Evolutionary conservation across 2,888 invertebrate genomes (phyloP).

Genomic region (Unio pictorum): DNA sequence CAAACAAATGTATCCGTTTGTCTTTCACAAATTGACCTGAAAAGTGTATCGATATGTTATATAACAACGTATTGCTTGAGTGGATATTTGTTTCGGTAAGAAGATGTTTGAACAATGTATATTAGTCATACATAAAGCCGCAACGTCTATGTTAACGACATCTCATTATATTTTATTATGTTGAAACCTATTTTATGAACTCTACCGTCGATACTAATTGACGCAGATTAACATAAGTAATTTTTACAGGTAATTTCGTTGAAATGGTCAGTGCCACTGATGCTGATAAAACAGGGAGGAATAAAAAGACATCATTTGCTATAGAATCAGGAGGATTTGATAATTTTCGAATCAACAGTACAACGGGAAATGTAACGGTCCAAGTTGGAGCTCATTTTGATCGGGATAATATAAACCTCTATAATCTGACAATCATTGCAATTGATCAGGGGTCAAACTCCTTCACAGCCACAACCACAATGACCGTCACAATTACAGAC

Average conservation of each 20-base stretch:
- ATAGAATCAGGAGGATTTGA: conserved; percentile 22
- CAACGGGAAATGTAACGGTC: conserved; percentile 20
- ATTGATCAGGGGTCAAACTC: conserved; percentile 47
- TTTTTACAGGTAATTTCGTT: conserved; percentile 9
- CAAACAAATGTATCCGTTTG: too few relatives aligned
- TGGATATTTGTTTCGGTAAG: too few relatives aligned
- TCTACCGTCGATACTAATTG: too few relatives aligned
- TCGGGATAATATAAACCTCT: conserved; percentile 17
- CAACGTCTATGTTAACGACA: too few relatives aligned
- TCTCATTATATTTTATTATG: too few relatives aligned
- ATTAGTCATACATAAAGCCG: too few relatives aligned
- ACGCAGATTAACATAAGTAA: conserved; percentile 2
- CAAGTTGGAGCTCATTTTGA: conserved; percentile 18
- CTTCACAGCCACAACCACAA: conserved; percentile 41
- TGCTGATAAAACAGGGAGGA: conserved; percentile 19
- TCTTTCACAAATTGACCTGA: too few relatives aligned
- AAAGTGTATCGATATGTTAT: too few relatives aligned
- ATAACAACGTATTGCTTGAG: too few relatives aligned
- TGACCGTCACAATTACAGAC: conserved; percentile 47
- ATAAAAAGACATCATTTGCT: conserved; percentile 20
- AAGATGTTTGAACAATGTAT: too few relatives aligned
- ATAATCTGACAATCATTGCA: conserved; percentile 45
- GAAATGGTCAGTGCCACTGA: conserved; percentile 17
- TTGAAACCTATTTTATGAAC: too few relatives aligned
- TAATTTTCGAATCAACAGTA: conserved; percentile 20